A percentile compares a stretch with the other conserved stretches of the same genome.
Conservation (phyloP, 2,113 vertebrate genomes). For the Siphamia tubifer region DNA sequence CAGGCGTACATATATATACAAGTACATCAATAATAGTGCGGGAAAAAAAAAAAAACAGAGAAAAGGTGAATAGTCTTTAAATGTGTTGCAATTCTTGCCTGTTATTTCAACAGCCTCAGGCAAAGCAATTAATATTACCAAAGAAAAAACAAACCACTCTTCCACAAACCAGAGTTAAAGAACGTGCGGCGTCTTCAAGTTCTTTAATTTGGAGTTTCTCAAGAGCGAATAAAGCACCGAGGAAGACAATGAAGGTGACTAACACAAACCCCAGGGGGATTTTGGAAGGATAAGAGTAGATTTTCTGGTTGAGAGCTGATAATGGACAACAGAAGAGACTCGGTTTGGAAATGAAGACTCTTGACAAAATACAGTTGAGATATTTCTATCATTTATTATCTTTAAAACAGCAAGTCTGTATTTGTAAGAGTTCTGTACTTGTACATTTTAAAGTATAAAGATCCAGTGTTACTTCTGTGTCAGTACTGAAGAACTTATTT, state of each 20-base stretch:
- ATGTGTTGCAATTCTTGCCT: constrained; percentile 38
- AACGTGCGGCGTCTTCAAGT: constrained; percentile 11
- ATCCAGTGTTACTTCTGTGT: no score
- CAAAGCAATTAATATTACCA: constrained; percentile 52
- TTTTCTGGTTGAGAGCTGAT: constrained; percentile 62
- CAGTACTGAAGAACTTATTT: no score
- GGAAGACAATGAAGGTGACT: constrained; percentile 67
- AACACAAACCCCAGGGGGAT: constrained; percentile 60
- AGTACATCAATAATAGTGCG: constrained; percentile 35
- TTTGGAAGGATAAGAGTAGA: constrained; percentile 50
- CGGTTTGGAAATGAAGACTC: constrained; percentile 44
- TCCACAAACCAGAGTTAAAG: not conserved
- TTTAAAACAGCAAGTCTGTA: constrained; percentile 22
- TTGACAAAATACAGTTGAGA: no score
- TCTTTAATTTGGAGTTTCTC: constrained; percentile 32
- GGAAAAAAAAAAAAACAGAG: constrained; percentile 36
- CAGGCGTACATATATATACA: not conserved
- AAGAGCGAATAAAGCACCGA: constrained; percentile 43
- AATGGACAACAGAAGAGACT: constrained; percentile 42
- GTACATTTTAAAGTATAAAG: no score
- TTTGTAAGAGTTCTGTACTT: constrained; percentile 27
- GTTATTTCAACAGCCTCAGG: constrained; percentile 46
- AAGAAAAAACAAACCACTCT: constrained; percentile 15
- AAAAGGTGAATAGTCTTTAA: constrained; percentile 23
- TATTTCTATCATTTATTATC: constrained; percentile 21